A percentile compares a stretch with the other conserved stretches of the same genome.
These are phyloP conservation scores for Gambusia holbrooki DNA, from an alignment of 2,113 vertebrate genomes.

Conservation along the genomic window DNA sequence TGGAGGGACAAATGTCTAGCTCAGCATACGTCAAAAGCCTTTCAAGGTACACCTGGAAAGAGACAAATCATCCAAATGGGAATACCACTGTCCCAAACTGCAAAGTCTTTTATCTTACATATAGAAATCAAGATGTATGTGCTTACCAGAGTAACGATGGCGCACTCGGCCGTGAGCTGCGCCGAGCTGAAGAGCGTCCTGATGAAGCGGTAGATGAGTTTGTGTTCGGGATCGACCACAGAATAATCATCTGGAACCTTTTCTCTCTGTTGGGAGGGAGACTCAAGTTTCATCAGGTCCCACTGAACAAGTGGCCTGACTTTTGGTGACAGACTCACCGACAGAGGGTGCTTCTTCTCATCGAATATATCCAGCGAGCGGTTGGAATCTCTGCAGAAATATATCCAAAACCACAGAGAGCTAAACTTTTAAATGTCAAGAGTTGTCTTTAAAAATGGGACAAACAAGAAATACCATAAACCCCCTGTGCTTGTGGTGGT, in stretches of 20 bases:
- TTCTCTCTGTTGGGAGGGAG: constrained; percentile 83
- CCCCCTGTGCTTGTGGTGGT: too few relatives aligned
- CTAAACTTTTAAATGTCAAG: too few relatives aligned
- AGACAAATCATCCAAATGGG: background rate
- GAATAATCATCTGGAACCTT: constrained; percentile 96
- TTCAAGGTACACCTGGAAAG: constrained; percentile 92
- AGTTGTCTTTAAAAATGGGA: too few relatives aligned
- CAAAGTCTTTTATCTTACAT: too few relatives aligned
- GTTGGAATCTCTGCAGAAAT: constrained; percentile 69
- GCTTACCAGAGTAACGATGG: constrained; percentile 96
- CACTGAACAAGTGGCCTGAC: background rate
- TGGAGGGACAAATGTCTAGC: constrained; percentile 96
- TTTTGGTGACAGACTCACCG: constrained; percentile 79
- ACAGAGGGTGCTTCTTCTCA: constrained; percentile 96
- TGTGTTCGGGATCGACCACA: constrained; percentile 95
- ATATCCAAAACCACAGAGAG: too few relatives aligned
- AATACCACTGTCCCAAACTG: background rate
- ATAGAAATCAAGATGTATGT: background rate
- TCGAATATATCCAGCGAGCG: constrained; percentile 95
- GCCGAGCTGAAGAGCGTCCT: constrained; percentile 97
- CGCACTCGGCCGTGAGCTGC: constrained; percentile 97
- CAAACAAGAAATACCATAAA: too few relatives aligned
- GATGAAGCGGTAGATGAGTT: constrained; percentile 98
- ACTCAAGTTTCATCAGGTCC: background rate
- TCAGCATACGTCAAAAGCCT: constrained; percentile 96